These are phyloP conservation scores for Amphibalanus amphitrite DNA, from an alignment of 1,140 invertebrate genomes.

Conservation along the genomic window DNA sequence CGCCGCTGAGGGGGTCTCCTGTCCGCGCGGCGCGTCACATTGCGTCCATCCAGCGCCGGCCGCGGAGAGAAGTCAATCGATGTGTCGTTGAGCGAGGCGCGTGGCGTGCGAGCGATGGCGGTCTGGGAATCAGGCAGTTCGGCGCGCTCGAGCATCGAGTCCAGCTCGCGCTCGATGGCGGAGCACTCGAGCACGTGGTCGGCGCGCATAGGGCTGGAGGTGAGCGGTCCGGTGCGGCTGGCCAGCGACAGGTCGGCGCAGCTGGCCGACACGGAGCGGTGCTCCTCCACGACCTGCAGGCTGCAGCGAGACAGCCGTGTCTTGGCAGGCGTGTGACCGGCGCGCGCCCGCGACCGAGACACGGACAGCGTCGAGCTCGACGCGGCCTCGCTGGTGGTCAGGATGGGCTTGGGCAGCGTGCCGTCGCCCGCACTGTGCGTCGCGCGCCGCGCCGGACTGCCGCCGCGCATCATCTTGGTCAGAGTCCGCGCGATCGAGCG, in stretches of 20 bases:
- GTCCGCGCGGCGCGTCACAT: neutral
- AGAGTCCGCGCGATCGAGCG: neutral
- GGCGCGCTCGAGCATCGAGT: neutral
- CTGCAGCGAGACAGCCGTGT: neutral
- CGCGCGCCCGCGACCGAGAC: neutral
- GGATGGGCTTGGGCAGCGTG: neutral
- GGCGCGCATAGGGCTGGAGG: neutral
- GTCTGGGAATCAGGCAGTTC: neutral
- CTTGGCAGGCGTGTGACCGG: neutral
- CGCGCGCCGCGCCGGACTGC: neutral
- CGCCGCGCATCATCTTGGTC: neutral
- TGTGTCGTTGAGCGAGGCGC: neutral
- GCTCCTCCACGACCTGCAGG: slow-evolving; percentile 1
- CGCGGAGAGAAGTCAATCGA: neutral
- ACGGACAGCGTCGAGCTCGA: neutral
- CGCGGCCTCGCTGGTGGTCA: neutral
- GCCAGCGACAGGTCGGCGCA: neutral
- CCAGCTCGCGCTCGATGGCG: slow-evolving; percentile 2
- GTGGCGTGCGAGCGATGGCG: neutral
- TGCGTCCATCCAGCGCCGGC: too few species aligned
- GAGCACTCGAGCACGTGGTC: slow-evolving; percentile 1
- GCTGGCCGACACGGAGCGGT: neutral
- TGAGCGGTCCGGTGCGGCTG: neutral
- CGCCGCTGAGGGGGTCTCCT: neutral
- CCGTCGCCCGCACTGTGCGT: neutral